A percentile compares a stretch with the other conserved stretches of the same genome.
These are phyloP conservation scores for Oligia fasciuncula DNA, from an alignment of 2,888 invertebrate species.

Conservation along the genomic window DNA sequence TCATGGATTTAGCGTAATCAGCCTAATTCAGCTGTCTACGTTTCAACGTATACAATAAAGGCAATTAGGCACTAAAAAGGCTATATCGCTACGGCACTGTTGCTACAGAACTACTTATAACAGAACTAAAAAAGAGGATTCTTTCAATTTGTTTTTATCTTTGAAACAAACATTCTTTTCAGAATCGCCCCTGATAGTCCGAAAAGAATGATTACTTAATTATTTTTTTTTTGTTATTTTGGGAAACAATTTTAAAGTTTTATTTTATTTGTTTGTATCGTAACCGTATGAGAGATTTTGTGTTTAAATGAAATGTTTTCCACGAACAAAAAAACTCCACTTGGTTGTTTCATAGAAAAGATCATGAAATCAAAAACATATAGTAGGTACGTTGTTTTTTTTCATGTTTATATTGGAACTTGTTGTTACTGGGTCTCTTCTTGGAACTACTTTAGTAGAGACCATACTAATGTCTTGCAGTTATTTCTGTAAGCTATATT, in stretches of 20 bases:
- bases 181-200: not conserved
- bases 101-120: not conserved
- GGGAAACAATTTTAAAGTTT: not conserved
- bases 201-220: not conserved
- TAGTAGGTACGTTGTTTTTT: not conserved
- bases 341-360: not conserved
- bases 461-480: no score
- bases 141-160: not conserved
- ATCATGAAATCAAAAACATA: conserved; percentile 4
- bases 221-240: no score
- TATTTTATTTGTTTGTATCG: not conserved
- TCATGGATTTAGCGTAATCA: no score
- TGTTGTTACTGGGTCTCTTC: not conserved
- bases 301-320: not conserved
- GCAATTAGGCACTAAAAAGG: no score
- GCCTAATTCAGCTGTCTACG: no score
- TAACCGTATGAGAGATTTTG: not conserved
- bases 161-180: not conserved
- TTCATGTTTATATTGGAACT: not conserved
- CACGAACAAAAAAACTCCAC: not conserved
- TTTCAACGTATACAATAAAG: no score
- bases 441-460: not conserved
- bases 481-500: not conserved
- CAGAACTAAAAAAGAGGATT: not conserved
- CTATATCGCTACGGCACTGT: no score